Percentiles rank a stretch among this genome's conserved stretches.
Conservation (phyloP, 2,113 vertebrate species). For the Accipiter cooperii region DNA sequence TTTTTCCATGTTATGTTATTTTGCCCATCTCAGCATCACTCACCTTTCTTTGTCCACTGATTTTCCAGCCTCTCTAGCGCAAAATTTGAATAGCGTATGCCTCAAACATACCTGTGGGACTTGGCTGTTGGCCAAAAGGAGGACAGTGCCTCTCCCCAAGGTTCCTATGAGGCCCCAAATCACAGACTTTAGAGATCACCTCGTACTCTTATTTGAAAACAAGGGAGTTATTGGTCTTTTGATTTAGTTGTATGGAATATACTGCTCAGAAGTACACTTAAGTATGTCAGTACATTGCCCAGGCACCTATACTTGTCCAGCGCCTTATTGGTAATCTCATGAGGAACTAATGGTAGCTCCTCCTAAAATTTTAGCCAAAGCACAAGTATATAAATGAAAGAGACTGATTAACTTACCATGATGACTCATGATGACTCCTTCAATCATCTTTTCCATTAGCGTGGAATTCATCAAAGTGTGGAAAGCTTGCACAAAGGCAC, state of each 20-base stretch:
- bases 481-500: neutral
- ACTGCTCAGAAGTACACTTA: neutral
- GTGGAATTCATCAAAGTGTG: neutral
- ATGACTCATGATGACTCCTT: neutral
- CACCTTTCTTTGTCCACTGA: neutral
- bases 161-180: neutral
- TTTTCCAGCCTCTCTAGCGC: neutral
- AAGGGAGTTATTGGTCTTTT: neutral
- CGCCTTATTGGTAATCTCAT: neutral
- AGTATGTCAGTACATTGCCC: neutral
- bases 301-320: neutral
- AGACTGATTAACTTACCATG: neutral
- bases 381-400: neutral
- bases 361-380: neutral
- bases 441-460: neutral
- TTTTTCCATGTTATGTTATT: neutral
- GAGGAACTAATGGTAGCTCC: neutral
- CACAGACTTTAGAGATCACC: neutral
- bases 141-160: neutral
- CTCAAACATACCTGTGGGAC: neutral
- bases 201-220: neutral
- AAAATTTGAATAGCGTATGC: neutral
- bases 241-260: neutral
- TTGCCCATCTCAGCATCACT: neutral
- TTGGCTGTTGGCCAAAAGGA: neutral